Evolutionary conservation across 2,888 invertebrate genomes (phyloP).

Genomic region (Pheosia gnoma): DNA sequence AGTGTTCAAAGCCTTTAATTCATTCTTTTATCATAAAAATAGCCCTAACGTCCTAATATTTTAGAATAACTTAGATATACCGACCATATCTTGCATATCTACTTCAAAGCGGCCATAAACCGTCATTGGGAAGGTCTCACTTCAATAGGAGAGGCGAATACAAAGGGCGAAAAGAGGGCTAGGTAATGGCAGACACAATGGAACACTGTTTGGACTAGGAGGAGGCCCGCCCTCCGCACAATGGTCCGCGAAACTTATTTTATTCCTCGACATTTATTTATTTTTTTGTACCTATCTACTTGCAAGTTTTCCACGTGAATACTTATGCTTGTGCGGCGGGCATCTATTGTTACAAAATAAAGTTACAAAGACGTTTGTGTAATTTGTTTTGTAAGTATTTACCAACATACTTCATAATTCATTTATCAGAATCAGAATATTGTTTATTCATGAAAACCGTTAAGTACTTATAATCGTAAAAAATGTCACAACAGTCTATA

Average conservation of each 20-base stretch:
- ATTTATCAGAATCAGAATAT: slow-evolving; percentile 4
- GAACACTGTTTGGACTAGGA: slow-evolving; percentile 81
- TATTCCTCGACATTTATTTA: slow-evolving; percentile 75
- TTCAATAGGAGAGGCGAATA: slow-evolving; percentile 79
- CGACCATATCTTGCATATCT: slow-evolving; percentile 62
- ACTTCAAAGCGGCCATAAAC: slow-evolving; percentile 78
- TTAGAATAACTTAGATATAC: slow-evolving; percentile 50
- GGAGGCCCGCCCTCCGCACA: slow-evolving; percentile 67
- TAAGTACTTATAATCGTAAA: too few relatives aligned
- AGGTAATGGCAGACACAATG: slow-evolving; percentile 82
- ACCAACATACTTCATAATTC: slow-evolving; percentile 9
- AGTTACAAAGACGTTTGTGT: slow-evolving; percentile 13
- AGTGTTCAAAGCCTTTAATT: too few relatives aligned
- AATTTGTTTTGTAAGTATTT: not conserved
- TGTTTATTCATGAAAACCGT: not conserved
- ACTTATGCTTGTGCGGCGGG: slow-evolving; percentile 26
- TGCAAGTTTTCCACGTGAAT: slow-evolving; percentile 57
- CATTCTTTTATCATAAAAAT: too few relatives aligned
- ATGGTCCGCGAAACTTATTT: slow-evolving; percentile 77
- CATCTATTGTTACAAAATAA: slow-evolving; percentile 25
- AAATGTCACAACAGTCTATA: too few relatives aligned
- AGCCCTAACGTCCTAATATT: slow-evolving; percentile 27
- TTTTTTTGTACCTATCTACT: slow-evolving; percentile 61
- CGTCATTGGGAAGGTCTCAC: slow-evolving; percentile 81
- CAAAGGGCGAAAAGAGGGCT: slow-evolving; percentile 82